A percentile compares a stretch with the other conserved stretches of the same genome.
Evolutionary conservation across 2,113 vertebrate species (phyloP).

Genomic region (Galeopterus variegatus): DNA sequence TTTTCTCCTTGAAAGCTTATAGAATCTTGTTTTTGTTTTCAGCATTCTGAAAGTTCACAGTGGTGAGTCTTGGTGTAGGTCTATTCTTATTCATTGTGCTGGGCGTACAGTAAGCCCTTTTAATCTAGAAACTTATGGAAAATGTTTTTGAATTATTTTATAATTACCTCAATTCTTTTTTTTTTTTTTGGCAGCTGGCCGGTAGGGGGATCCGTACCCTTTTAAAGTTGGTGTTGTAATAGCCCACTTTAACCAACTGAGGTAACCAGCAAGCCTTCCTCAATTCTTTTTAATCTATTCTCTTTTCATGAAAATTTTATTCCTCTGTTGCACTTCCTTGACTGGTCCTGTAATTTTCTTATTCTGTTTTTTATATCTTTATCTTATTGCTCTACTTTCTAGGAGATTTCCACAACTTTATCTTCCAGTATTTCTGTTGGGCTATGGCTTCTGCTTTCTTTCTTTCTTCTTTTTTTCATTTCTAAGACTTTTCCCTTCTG

Average conservation of each 20-base stretch:
- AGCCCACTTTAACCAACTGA: too few species aligned
- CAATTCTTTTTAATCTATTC: neutral
- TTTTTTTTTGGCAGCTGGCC: neutral
- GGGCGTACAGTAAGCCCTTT: neutral
- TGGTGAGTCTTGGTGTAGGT: neutral
- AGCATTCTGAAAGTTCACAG: neutral
- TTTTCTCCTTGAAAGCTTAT: neutral
- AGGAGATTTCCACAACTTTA: neutral
- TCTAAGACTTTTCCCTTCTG: neutral
- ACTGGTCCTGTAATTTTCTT: neutral
- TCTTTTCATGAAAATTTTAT: neutral
- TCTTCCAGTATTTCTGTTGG: neutral
- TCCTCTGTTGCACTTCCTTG: neutral
- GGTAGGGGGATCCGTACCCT: too few species aligned
- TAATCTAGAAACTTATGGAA: neutral
- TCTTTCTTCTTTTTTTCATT: neutral
- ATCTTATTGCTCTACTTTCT: neutral
- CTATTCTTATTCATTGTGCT: neutral
- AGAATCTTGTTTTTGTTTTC: neutral
- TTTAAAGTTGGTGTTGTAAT: too few species aligned
- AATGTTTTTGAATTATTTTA: constrained; percentile 16
- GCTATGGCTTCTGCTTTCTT: neutral
- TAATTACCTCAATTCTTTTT: neutral
- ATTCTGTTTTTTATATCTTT: neutral
- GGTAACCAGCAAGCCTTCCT: too few species aligned